Evolutionary conservation across 2,113 vertebrate species (phyloP), one percentile per base, ranked within the genome.

Genomic region (Microtus pennsylvanicus): DNA sequence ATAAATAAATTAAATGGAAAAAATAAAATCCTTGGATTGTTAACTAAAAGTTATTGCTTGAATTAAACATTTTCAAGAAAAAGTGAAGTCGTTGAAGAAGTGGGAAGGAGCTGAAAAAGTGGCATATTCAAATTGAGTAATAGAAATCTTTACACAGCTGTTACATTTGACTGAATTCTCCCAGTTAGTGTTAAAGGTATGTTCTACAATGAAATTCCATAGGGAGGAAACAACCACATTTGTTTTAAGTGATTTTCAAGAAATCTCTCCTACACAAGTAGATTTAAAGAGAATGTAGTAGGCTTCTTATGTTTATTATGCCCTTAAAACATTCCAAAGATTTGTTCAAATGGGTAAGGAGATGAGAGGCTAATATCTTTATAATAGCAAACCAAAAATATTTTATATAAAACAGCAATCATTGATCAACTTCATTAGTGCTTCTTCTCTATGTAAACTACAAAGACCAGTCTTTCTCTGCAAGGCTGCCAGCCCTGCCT

Each of bases 221-320:
- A 90, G 94, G 63, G 4, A 93, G 3, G 11, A 96, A 97, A 96
- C 22, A 72, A 89, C 70, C 96, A 38, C 87, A 92, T 78, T 92
- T 95, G 58, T 55, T 38, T 94, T 91, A 67, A 96, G 75, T 14
- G 89, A 72, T 89, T 92, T 93, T 94, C 33, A 94, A 91, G 45
- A 95, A 96, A 70, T 72, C 38, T 9, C n/a, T 93, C 33, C 83
- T 85, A 76, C 0, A 7, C 35, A 89, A 72, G 13, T 22, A 65
- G 21, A 94, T 52, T 72, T 78, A 81, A 93, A 90, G 38, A 38
- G 16, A 19, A 92, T 14, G 83, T 0, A 42, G 7, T 70, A 72
- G 95, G 89, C 19, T 63, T 82, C 89, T 67, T 58, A 82, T 77
- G 21, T 30, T 89, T 94, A 50, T 52, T 26, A 89, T 94, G 72